A percentile compares a stretch with the other conserved stretches of the same genome.
Evolutionary conservation across 2,888 invertebrate genomes (phyloP).

Genomic region (Bhutanitis thaidina): DNA sequence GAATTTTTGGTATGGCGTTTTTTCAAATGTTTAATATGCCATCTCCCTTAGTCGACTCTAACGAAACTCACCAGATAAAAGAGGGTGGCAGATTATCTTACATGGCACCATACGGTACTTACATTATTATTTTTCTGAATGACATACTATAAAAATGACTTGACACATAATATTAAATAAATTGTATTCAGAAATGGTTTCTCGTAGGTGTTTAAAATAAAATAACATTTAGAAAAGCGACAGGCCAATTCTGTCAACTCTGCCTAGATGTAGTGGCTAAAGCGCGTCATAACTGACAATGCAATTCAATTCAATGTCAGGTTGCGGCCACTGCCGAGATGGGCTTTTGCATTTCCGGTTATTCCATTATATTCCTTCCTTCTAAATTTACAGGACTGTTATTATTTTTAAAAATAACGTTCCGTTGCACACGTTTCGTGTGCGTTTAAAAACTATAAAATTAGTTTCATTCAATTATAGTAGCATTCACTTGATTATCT

Average conservation of each 20-base stretch:
- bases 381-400: slow-evolving; percentile 23
- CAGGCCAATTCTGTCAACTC: slow-evolving; percentile 16
- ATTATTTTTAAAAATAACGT: slow-evolving; percentile 22
- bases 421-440: slow-evolving; percentile 31
- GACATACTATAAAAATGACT: no score
- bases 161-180: no score
- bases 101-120: no score
- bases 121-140: no score
- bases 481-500: slow-evolving; percentile 53
- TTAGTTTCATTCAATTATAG: slow-evolving; percentile 67
- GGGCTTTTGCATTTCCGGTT: slow-evolving; percentile 46
- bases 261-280: slow-evolving; percentile 1
- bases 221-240: slow-evolving; percentile 9
- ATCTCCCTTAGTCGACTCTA: no score
- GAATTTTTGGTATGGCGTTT: no score
- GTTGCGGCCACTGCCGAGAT: slow-evolving; percentile 45
- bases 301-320: slow-evolving; percentile 54
- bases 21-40: no score
- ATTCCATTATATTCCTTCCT: slow-evolving; percentile 29
- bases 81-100: no score
- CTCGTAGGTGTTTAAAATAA: neutral
- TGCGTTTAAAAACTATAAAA: slow-evolving; percentile 51
- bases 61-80: no score
- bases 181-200: no score
- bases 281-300: slow-evolving; percentile 45